A percentile compares a stretch with the other conserved stretches of the same genome.
Conservation (phyloP, 2,888 invertebrate species). For the Tanytarsus gracilentus region DNA sequence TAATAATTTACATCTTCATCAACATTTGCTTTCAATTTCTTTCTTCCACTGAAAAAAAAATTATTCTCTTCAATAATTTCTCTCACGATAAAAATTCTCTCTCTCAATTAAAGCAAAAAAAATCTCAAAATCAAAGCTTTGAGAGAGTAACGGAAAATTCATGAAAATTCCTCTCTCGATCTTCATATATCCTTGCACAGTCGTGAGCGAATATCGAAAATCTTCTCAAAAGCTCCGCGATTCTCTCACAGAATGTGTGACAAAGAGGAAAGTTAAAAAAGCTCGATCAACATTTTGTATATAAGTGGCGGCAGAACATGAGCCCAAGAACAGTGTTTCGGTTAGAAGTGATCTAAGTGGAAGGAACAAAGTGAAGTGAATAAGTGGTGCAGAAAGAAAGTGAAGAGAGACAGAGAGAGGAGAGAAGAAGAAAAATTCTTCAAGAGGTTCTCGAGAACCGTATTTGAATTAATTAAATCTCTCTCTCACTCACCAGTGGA, state of each 20-base stretch:
- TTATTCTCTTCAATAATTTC: too few relatives aligned
- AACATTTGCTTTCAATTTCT: too few relatives aligned
- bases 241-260: neutral
- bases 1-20: too few relatives aligned
- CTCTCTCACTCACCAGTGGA: too few relatives aligned
- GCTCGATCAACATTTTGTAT: slow-evolving; percentile 15
- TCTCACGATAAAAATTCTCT: too few relatives aligned
- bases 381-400: neutral
- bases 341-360: slow-evolving; percentile 4
- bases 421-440: neutral
- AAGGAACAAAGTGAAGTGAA: neutral
- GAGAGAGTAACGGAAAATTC: too few relatives aligned
- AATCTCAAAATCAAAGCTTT: too few relatives aligned
- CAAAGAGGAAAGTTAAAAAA: slow-evolving; percentile 6
- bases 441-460: too few relatives aligned
- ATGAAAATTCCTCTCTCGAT: slow-evolving; percentile 1
- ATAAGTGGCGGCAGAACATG: slow-evolving; percentile 17
- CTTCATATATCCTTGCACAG: neutral
- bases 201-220: neutral
- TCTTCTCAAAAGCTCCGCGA: neutral
- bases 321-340: slow-evolving; percentile 19
- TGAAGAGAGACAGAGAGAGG: neutral
- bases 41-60: too few relatives aligned
- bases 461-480: too few relatives aligned
- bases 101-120: too few relatives aligned